These are phyloP conservation scores for Polia nebulosa DNA, from an alignment of 2,888 invertebrate species.

Conservation along the genomic window DNA sequence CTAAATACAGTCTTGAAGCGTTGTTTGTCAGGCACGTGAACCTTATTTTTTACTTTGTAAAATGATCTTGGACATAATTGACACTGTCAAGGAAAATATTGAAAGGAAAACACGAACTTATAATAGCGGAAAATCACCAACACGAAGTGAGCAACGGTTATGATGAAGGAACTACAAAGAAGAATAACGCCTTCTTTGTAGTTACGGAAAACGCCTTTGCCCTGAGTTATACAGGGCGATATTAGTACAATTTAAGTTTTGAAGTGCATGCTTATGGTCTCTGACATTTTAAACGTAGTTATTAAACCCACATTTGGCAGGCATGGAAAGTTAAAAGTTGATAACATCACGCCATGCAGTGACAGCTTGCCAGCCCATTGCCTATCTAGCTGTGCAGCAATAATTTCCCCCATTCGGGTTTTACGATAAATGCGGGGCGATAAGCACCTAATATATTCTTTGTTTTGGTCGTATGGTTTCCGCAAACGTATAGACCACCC, in stretches of 20 bases:
- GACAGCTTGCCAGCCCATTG: conserved; percentile 58
- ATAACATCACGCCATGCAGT: conserved; percentile 48
- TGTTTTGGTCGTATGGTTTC: conserved; percentile 53
- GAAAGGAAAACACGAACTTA: background rate
- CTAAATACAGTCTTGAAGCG: conserved; percentile 45
- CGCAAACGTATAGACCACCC: conserved; percentile 36
- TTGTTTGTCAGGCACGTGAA: conserved; percentile 9
- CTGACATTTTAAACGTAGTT: conserved; percentile 32
- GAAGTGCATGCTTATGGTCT: conserved; percentile 36
- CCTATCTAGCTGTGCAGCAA: conserved; percentile 51
- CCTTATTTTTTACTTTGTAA: conserved; percentile 7
- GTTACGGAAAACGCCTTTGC: accelerated
- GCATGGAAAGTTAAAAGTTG: conserved; percentile 46
- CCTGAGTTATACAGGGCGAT: background rate
- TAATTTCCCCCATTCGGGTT: conserved; percentile 53
- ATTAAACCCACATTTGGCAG: conserved; percentile 55
- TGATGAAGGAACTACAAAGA: background rate
- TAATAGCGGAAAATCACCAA: background rate
- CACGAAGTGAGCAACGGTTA: background rate
- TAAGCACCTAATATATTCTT: conserved; percentile 57
- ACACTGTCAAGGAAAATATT: background rate
- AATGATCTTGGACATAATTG: background rate
- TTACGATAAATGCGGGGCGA: conserved; percentile 51
- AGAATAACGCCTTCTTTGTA: background rate
- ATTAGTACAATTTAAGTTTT: background rate